These are phyloP conservation scores for Phragmatobia fuliginosa DNA, from an alignment of 2,888 invertebrate species.

Conservation along the genomic window DNA sequence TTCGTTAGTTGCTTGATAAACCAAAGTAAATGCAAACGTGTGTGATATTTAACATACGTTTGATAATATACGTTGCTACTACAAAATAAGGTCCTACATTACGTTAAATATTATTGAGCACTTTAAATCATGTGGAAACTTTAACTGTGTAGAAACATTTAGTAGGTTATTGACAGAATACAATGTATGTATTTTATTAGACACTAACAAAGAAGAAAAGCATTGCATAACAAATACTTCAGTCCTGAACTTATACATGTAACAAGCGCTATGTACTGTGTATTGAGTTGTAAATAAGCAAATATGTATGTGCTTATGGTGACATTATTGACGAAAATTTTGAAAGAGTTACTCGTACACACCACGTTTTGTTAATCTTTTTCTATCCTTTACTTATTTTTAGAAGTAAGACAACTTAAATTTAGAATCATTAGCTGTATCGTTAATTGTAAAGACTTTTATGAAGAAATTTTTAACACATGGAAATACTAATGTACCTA, in stretches of 20 bases:
- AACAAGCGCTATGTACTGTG: slow-evolving; percentile 36
- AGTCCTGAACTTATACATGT: slow-evolving; percentile 19
- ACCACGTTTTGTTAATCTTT: slow-evolving; percentile 10
- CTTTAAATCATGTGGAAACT: not conserved
- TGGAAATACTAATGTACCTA: not conserved
- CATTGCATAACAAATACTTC: slow-evolving; percentile 28
- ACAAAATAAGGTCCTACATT: not conserved
- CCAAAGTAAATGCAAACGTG: too few species aligned
- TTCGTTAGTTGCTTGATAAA: too few species aligned
- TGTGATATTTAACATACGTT: too few species aligned
- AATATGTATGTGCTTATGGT: slow-evolving; percentile 15
- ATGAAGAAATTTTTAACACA: not conserved
- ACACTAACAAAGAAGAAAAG: slow-evolving; percentile 3
- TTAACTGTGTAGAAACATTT: not conserved
- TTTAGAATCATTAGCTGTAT: not conserved
- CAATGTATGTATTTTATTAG: slow-evolving; percentile 1
- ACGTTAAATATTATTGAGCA: not conserved
- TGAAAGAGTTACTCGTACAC: slow-evolving; percentile 16
- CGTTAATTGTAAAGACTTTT: too few species aligned
- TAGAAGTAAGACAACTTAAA: not conserved
- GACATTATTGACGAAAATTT: slow-evolving; percentile 8
- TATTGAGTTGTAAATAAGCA: slow-evolving; percentile 29
- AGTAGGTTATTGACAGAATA: not conserved
- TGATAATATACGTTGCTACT: not conserved
- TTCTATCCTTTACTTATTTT: slow-evolving; percentile 4